phyloP scores from a whole-genome alignment of 2,113 vertebrate genomes.

The Symphodus melops region DNA sequence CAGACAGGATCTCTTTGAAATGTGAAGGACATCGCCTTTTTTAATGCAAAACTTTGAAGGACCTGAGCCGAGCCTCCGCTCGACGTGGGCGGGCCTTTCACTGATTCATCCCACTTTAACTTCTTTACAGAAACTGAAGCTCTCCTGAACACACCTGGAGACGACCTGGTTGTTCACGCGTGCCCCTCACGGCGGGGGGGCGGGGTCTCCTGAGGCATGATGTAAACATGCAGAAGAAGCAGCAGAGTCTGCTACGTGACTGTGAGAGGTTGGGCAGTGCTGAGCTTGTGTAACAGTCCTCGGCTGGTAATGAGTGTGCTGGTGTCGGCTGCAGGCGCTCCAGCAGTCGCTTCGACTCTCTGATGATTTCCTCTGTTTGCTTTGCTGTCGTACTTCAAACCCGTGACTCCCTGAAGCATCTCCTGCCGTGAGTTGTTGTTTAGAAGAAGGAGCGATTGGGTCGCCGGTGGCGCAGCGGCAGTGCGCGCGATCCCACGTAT shows the following conservation, averaged over 20 bases:
- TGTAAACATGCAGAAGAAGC: no score
- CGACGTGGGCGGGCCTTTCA: background rate
- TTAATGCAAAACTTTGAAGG: background rate
- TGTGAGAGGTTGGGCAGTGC: background rate
- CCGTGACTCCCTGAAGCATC: background rate
- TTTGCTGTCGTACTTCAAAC: background rate
- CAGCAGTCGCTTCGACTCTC: background rate
- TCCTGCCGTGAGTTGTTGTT: background rate
- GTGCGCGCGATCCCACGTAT: no score
- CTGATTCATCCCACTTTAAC: background rate
- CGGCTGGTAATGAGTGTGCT: background rate
- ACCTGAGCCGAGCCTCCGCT: background rate
- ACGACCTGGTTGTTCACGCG: no score
- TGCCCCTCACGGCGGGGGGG: no score
- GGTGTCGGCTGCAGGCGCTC: background rate
- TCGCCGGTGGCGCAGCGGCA: no score
- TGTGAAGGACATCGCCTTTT: background rate
- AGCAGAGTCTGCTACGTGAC: background rate
- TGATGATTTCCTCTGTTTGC: background rate
- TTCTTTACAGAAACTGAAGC: no score
- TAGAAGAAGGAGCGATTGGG: slow-evolving; percentile 8
- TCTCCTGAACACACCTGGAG: no score
- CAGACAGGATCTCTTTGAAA: background rate
- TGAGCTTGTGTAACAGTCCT: background rate
- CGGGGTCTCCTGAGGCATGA: no score